A percentile compares a stretch with the other conserved stretches of the same genome.
phyloP scores from a whole-genome alignment of 1,140 invertebrate genomes.

The Periplaneta americana region DNA sequence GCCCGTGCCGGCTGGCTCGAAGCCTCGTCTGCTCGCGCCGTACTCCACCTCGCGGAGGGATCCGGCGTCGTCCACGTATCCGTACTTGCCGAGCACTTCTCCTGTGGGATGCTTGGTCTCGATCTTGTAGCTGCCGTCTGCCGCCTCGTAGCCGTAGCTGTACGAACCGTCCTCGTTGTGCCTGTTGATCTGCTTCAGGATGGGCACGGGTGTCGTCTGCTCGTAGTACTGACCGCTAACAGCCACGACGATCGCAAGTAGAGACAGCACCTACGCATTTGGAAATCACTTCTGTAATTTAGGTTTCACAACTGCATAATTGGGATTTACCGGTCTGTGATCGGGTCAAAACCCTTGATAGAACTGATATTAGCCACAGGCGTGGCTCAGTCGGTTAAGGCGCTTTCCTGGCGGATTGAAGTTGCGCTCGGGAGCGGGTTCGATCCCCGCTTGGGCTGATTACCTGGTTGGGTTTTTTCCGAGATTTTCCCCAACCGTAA shows the following conservation, averaged over 20 bases:
- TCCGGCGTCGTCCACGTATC: constrained; percentile 74
- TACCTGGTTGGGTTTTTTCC: no score
- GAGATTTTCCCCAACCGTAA: no score
- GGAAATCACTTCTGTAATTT: not conserved
- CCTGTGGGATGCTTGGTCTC: constrained; percentile 80
- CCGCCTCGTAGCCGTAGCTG: constrained; percentile 82
- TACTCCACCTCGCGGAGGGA: constrained; percentile 55
- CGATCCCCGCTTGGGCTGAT: no score
- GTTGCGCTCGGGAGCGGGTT: no score
- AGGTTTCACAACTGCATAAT: no score
- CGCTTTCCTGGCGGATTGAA: no score
- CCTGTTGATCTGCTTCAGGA: constrained; percentile 63
- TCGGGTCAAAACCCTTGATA: no score
- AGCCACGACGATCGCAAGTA: constrained; percentile 1
- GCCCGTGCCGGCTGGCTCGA: constrained; percentile 66
- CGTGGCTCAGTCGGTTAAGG: no score
- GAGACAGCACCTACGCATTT: not conserved
- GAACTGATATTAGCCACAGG: no score
- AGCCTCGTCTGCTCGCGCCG: constrained; percentile 67
- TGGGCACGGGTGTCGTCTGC: constrained; percentile 56
- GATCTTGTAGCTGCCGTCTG: constrained; percentile 88
- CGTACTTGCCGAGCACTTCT: constrained; percentile 70
- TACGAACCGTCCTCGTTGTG: constrained; percentile 83
- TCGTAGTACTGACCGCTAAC: constrained; percentile 28
- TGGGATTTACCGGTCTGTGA: no score